These are phyloP conservation scores for Myopa tessellatipennis DNA, from an alignment of 2,888 invertebrate genomes.

Conservation along the genomic window DNA sequence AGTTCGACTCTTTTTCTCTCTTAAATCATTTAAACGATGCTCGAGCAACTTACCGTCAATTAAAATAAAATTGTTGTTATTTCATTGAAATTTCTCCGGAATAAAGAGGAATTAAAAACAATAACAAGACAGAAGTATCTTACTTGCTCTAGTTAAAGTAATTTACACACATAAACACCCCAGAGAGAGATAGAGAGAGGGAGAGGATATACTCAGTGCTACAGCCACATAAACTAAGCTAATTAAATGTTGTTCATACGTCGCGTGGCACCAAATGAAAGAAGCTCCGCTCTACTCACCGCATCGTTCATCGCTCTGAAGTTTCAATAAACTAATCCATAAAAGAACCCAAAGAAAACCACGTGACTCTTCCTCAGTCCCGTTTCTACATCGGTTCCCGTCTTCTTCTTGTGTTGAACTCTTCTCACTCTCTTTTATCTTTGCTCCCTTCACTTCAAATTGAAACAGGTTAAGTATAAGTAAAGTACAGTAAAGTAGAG, in stretches of 20 bases:
- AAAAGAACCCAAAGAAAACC: no score
- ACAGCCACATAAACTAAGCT: neutral
- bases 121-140: neutral
- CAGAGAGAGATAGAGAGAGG: no score
- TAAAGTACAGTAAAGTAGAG: neutral
- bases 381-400: no score
- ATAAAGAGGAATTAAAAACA: neutral
- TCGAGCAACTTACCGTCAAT: neutral
- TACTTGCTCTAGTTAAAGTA: neutral
- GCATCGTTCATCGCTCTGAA: neutral
- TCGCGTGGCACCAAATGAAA: neutral
- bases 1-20: no score
- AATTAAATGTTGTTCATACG: constrained; percentile 15
- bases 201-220: neutral
- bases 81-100: neutral
- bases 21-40: no score
- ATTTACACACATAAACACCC: neutral
- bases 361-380: no score
- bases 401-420: no score
- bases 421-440: no score
- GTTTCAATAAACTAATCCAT: no score
- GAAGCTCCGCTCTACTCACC: neutral
- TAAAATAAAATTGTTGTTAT: neutral
- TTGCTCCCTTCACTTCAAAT: neutral
- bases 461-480: neutral